Percentiles rank a stretch among this genome's conserved stretches.
phyloP scores from a whole-genome alignment of 2,797 vertebrate species.

The Bradypodion ventrale region DNA sequence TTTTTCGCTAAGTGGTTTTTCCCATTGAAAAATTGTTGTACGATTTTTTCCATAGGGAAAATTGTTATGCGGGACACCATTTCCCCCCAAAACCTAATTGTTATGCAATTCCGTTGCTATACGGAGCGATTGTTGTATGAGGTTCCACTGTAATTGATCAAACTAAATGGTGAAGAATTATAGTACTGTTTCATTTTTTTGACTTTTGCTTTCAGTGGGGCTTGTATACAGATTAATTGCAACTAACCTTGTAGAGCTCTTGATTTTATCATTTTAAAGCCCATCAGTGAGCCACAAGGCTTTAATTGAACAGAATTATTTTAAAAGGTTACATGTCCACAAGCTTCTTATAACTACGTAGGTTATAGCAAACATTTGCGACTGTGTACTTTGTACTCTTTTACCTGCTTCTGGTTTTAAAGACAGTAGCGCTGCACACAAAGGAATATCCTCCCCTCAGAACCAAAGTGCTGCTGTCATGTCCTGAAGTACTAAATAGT shows the following conservation, averaged over 20 bases:
- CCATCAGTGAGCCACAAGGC: neutral
- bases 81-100: no score
- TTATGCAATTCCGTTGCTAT: no score
- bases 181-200: neutral
- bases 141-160: no score
- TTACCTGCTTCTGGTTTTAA: neutral
- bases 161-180: neutral
- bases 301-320: neutral
- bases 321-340: neutral
- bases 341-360: neutral
- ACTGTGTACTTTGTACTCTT: neutral
- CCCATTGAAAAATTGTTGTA: no score
- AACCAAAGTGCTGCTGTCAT: neutral
- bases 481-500: neutral
- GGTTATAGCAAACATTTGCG: neutral
- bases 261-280: neutral
- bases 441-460: neutral
- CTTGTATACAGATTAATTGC: neutral
- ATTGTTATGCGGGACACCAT: no score
- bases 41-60: no score
- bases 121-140: no score
- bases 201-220: neutral
- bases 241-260: neutral
- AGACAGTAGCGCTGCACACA: neutral
- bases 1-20: no score